Base-by-base conservation (phyloP, 2,888 invertebrate genomes). In the Chamaedrilus cognettii region DNA sequence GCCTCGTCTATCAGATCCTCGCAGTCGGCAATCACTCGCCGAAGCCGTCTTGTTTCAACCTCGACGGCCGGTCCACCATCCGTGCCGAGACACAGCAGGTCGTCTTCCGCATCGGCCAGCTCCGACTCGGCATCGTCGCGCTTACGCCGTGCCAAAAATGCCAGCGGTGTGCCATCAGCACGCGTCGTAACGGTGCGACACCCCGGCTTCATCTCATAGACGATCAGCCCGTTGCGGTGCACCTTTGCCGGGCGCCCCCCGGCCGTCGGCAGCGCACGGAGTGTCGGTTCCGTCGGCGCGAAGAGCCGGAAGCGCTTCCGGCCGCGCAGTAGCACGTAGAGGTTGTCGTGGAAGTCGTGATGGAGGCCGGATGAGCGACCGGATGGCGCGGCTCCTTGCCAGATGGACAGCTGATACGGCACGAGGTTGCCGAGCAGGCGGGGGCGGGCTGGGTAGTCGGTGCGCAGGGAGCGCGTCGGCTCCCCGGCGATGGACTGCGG, bases 291-390 rank as follows among this genome's bases (percentile, higher is more conserved):
- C 2, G 65, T 60, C 2, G 70, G 70, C 4, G 70, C 64, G 55
- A 70, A 70, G 11, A 70, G 50, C 28, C 70, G 62, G 35, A 70
- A 70, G 19, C 68, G 33, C 50, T 70, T 70, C 49, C 61, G 42
- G 15, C 70, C 70, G 5, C 68, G 60, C 15, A 70, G 19, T n/a
- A 70, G 32, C n/a, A 70, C 31, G 56, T 70, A 70, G 33, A 70
- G 56, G 31, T 70, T 70, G 58, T 70, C 70, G 31, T 70, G 68
- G 42, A 66, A 70, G 52, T 70, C 70, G 31, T 70, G 70, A 56
- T 70, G 70, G 15, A 70, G 59, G 11, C 70, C 70, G 0, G 70
- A 70, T 23, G 68, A 69, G n/a, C 63, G 32, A 15, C 68, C 70
- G 1, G 31, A 31, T 5, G 35, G 56, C 19, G 65, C 55, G 19